A percentile compares a stretch with the other conserved stretches of the same genome.
Conservation (phyloP, 2,797 vertebrate species). For the Bryconaethiops microstoma region DNA sequence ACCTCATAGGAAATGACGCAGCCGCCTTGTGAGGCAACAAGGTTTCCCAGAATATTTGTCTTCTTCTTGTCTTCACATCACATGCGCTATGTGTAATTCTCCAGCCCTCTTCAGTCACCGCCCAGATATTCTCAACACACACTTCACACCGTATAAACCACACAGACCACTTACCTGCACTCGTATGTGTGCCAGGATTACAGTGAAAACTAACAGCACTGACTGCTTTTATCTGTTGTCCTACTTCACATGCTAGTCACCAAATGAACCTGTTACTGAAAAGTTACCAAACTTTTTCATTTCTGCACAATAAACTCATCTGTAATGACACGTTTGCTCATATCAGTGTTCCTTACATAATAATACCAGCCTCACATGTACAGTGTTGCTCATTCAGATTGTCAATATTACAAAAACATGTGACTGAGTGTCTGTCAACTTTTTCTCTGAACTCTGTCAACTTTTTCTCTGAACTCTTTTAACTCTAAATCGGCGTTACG, state of each 20-base stretch:
- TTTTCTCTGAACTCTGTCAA: no score
- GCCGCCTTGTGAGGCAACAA: slow-evolving; percentile 74
- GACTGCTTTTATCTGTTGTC: background rate
- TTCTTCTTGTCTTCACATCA: slow-evolving; percentile 53
- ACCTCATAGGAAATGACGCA: slow-evolving; percentile 83
- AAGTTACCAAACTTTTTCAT: background rate
- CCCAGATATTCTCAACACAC: slow-evolving; percentile 15
- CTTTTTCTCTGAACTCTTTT: no score
- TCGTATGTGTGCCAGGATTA: no score
- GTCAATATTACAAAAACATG: no score
- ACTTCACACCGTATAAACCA: background rate
- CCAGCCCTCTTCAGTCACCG: slow-evolving; percentile 35
- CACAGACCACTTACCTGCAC: no score
- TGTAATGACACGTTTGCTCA: background rate
- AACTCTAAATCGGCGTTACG: no score
- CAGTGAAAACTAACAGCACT: no score
- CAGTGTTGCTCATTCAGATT: background rate
- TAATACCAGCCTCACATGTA: background rate
- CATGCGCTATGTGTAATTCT: slow-evolving; percentile 58
- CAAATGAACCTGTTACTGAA: background rate
- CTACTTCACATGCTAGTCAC: background rate
- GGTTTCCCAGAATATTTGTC: slow-evolving; percentile 79
- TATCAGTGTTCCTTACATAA: background rate
- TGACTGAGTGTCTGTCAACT: no score
- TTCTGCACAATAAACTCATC: background rate